These are phyloP conservation scores for Ips typographus DNA, from an alignment of 1,140 invertebrate genomes.

Conservation along the genomic window DNA sequence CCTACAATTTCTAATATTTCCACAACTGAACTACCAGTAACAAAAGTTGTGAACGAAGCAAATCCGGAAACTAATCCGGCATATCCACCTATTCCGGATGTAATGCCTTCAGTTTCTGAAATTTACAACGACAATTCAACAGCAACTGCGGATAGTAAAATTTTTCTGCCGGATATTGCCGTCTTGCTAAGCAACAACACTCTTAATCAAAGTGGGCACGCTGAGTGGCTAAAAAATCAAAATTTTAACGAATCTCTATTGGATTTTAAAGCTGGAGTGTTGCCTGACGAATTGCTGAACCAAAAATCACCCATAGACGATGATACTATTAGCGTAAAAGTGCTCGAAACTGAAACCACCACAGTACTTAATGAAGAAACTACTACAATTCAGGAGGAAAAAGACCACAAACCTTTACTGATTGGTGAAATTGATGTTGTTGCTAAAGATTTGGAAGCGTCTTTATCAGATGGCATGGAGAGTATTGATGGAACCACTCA, in stretches of 20 bases:
- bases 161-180: slow-evolving; percentile 41
- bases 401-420: background rate
- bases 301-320: slow-evolving; percentile 40
- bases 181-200: slow-evolving; percentile 39
- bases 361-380: background rate
- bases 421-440: slow-evolving; percentile 13
- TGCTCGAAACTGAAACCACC: background rate
- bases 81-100: slow-evolving; percentile 51
- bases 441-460: slow-evolving; percentile 4
- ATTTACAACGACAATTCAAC: background rate
- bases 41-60: slow-evolving; percentile 21
- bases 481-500: background rate
- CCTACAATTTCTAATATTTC: background rate
- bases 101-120: slow-evolving; percentile 36
- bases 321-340: background rate
- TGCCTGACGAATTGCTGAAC: slow-evolving; percentile 40
- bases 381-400: background rate
- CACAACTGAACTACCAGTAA: background rate
- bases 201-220: slow-evolving; percentile 28
- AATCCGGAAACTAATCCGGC: slow-evolving; percentile 48
- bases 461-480: background rate
- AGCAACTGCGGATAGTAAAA: slow-evolving; percentile 31
- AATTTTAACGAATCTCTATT: slow-evolving; percentile 12
- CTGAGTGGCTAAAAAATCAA: slow-evolving; percentile 39
- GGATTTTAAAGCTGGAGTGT: slow-evolving; percentile 33